These are phyloP conservation scores for Trematocara marginatum DNA, from an alignment of 2,113 vertebrate genomes.

Conservation along the genomic window DNA sequence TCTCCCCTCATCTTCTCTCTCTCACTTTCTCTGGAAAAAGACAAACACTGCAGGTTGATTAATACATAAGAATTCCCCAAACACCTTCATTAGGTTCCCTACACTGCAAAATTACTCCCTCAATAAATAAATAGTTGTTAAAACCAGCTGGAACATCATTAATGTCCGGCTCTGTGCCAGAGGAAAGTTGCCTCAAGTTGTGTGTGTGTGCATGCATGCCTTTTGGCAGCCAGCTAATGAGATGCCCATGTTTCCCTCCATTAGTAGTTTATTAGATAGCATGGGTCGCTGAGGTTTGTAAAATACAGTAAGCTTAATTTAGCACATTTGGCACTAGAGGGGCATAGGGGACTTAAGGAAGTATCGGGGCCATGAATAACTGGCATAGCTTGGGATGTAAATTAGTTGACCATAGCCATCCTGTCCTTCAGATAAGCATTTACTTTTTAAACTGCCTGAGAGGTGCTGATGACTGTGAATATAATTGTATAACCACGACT, in stretches of 20 bases:
- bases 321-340: slow-evolving; percentile 42
- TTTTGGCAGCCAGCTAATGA: slow-evolving; percentile 57
- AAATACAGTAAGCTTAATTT: slow-evolving; percentile 61
- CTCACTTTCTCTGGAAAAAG: background rate
- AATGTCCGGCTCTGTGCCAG: slow-evolving; percentile 51
- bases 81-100: slow-evolving; percentile 46
- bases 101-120: slow-evolving; percentile 43
- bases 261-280: slow-evolving; percentile 64
- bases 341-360: slow-evolving; percentile 22
- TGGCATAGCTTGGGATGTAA: slow-evolving; percentile 12
- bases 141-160: slow-evolving; percentile 63
- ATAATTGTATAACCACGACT: background rate
- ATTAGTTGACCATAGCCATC: slow-evolving; percentile 23
- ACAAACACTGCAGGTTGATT: slow-evolving; percentile 37
- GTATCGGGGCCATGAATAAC: slow-evolving; percentile 34
- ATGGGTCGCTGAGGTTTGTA: slow-evolving; percentile 57
- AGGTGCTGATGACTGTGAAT: slow-evolving; percentile 16
- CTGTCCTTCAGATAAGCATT: slow-evolving; percentile 5
- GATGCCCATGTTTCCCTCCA: slow-evolving; percentile 60
- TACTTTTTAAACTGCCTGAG: slow-evolving; percentile 17
- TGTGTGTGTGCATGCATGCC: background rate
- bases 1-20: background rate
- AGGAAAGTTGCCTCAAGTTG: slow-evolving; percentile 25
- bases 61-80: slow-evolving; percentile 41
- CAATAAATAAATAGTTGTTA: slow-evolving; percentile 63